These are phyloP conservation scores for Eilema caniola DNA, from an alignment of 2,888 invertebrate species.

Conservation along the genomic window DNA sequence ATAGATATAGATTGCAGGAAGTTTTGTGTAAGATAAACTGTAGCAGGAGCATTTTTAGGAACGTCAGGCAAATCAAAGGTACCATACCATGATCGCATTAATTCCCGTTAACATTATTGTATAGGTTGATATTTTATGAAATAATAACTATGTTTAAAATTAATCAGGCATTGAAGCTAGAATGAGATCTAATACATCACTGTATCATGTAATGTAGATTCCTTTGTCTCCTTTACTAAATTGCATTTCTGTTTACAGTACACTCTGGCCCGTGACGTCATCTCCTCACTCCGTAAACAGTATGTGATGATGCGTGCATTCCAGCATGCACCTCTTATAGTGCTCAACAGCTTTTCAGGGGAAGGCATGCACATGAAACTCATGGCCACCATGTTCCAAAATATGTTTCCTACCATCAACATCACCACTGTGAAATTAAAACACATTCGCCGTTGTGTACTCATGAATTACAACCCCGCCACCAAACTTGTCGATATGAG, in stretches of 20 bases:
- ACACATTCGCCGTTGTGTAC: constrained; percentile 94
- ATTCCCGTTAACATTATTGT: too few relatives aligned
- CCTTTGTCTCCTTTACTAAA: background rate
- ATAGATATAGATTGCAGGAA: too few relatives aligned
- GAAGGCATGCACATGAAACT: constrained; percentile 96
- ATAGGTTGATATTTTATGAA: too few relatives aligned
- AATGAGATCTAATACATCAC: too few relatives aligned
- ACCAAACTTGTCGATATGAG: constrained; percentile 96
- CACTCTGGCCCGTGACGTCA: constrained; percentile 93
- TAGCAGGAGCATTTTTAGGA: too few relatives aligned
- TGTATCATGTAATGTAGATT: background rate
- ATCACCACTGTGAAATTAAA: constrained; percentile 96
- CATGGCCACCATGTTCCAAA: constrained; percentile 98
- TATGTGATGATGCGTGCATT: constrained; percentile 94
- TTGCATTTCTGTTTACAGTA: constrained; percentile 80
- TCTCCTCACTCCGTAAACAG: constrained; percentile 94
- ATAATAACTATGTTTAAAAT: too few relatives aligned
- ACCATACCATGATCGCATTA: too few relatives aligned
- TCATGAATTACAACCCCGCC: constrained; percentile 95
- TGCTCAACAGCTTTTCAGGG: constrained; percentile 96
- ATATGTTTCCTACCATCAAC: constrained; percentile 99
- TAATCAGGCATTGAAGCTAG: too few relatives aligned
- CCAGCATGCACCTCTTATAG: constrained; percentile 95
- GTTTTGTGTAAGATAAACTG: too few relatives aligned
- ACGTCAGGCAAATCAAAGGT: too few relatives aligned